A percentile compares a stretch with the other conserved stretches of the same genome.
phyloP scores from a whole-genome alignment of 1,140 invertebrate genomes.

The Helicoverpa armigera region DNA sequence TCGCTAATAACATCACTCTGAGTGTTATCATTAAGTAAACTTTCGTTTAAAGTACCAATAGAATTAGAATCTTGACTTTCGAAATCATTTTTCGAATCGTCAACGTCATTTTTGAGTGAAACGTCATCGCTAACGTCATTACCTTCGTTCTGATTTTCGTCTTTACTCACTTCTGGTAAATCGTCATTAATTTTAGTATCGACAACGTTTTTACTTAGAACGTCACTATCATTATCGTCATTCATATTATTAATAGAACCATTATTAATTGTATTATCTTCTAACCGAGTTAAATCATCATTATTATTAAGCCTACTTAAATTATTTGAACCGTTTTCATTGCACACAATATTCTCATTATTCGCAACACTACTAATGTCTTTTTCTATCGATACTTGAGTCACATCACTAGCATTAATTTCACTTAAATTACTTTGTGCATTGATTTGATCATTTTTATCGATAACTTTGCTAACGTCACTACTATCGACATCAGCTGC shows the following conservation, averaged over 20 bases:
- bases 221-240: neutral
- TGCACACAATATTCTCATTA: constrained; percentile 23
- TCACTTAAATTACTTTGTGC: neutral
- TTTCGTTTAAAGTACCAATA: neutral
- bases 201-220: neutral
- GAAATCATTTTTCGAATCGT: neutral
- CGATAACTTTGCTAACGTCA: neutral
- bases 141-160: neutral
- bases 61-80: constrained; percentile 15
- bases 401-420: neutral
- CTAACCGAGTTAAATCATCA: neutral
- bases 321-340: constrained; percentile 16
- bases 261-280: neutral
- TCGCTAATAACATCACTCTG: neutral
- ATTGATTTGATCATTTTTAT: neutral
- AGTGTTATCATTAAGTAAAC: neutral
- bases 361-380: neutral
- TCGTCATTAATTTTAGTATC: too few relatives aligned
- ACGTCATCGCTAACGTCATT: neutral
- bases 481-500: neutral
- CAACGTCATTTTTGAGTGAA: neutral
- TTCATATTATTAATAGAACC: constrained; percentile 2
- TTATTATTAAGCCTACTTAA: constrained; percentile 34
- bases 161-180: neutral
- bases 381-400: neutral